A percentile compares a stretch with the other conserved stretches of the same genome.
Conservation (phyloP, 2,888 invertebrate species). For the Ectemnius cavifrons region DNA sequence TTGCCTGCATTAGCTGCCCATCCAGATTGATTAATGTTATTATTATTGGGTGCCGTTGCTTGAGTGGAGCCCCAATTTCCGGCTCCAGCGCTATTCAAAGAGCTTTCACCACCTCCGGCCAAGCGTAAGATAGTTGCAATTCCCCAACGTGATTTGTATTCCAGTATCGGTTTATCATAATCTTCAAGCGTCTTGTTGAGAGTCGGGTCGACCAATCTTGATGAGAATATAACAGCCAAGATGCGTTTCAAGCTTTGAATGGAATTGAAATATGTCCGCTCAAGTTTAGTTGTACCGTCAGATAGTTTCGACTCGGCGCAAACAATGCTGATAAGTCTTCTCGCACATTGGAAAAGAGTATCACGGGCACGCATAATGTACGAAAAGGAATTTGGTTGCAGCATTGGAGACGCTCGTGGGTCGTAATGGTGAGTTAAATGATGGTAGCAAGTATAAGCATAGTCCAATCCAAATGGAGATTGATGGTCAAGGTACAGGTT, state of each 20-base stretch:
- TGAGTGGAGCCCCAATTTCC: slow-evolving; percentile 90
- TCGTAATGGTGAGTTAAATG: too few species aligned
- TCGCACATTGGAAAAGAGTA: too few species aligned
- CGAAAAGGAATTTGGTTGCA: too few species aligned
- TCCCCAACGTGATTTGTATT: slow-evolving; percentile 80
- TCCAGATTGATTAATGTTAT: slow-evolving; percentile 80
- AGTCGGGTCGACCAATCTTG: background rate
- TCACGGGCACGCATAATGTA: too few species aligned
- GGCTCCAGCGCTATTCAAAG: slow-evolving; percentile 85
- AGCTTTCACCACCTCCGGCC: slow-evolving; percentile 89
- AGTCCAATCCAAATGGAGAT: too few species aligned
- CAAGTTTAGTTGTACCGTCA: too few species aligned
- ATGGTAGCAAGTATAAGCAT: too few species aligned
- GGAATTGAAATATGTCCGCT: too few species aligned
- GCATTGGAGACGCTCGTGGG: too few species aligned
- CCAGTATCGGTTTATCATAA: slow-evolving; percentile 53
- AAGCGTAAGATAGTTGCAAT: slow-evolving; percentile 80
- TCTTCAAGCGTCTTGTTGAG: slow-evolving; percentile 2
- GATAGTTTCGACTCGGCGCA: too few species aligned
- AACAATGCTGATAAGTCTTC: too few species aligned
- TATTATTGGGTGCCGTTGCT: slow-evolving; percentile 82
- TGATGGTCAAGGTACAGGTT: too few species aligned
- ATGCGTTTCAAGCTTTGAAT: background rate
- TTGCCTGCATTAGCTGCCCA: slow-evolving; percentile 79
- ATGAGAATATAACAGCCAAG: background rate